A percentile compares a stretch with the other conserved stretches of the same genome.
phyloP scores from a whole-genome alignment of 1,140 invertebrate genomes.

The roundworm (Caenorhabditis elegans) region DNA sequence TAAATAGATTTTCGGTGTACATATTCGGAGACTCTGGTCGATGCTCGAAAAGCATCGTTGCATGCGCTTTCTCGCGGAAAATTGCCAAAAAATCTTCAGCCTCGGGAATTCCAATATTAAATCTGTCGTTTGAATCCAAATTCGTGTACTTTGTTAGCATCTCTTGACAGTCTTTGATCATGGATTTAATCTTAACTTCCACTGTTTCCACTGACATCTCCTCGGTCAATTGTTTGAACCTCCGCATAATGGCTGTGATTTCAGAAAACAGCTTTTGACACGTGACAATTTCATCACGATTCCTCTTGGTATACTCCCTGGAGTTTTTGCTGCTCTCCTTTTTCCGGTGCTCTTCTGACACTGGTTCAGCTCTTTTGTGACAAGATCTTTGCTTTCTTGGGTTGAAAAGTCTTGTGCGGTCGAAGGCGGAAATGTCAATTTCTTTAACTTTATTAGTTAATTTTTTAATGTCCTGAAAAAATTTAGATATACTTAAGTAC shows the following conservation, averaged over 20 bases:
- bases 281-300: background rate
- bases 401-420: background rate
- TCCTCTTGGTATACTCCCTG: constrained; percentile 3
- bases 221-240: background rate
- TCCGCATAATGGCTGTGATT: background rate
- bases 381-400: constrained; percentile 1
- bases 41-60: background rate
- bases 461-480: background rate
- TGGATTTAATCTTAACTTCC: background rate
- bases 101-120: background rate
- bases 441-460: background rate
- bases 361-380: background rate
- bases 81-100: background rate
- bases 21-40: background rate
- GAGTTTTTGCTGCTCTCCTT: constrained; percentile 7
- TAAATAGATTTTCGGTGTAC: background rate
- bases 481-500: too few relatives aligned
- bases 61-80: background rate
- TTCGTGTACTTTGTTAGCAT: background rate
- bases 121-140: background rate
- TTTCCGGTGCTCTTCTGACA: background rate
- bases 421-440: background rate
- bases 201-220: background rate
- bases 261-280: background rate
- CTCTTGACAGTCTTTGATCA: background rate